A percentile compares a stretch with the other conserved stretches of the same genome.
phyloP scores from a whole-genome alignment of 1,140 invertebrate species.

The Cyphomyrmex costatus region DNA sequence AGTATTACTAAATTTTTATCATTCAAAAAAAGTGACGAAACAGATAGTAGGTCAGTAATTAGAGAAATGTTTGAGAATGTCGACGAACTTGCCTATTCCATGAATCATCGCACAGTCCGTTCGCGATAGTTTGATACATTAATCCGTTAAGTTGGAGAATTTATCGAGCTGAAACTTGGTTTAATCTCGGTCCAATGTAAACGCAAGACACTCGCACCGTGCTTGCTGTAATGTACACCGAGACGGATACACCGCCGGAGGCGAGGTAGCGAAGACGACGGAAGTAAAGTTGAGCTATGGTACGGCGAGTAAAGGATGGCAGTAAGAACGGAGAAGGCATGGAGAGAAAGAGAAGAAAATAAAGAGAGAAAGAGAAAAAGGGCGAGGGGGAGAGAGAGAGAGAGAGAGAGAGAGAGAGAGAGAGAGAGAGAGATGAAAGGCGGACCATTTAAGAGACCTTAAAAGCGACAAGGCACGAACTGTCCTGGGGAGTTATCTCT shows the following conservation, averaged over 20 bases:
- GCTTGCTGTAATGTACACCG: constrained; percentile 64
- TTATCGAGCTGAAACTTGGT: constrained; percentile 77
- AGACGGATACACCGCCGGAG: constrained; percentile 55
- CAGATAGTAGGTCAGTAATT: too few species aligned
- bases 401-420: constrained; percentile 39
- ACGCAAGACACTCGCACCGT: constrained; percentile 59
- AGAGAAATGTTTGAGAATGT: constrained; percentile 36
- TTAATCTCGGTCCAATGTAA: constrained; percentile 75
- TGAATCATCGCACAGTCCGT: constrained; percentile 63
- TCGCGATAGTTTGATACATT: constrained; percentile 76
- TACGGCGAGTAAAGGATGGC: constrained; percentile 2
- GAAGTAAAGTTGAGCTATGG: constrained; percentile 36
- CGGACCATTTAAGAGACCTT: constrained; percentile 59
- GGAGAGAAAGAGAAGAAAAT: constrained; percentile 13
- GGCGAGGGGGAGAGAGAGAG: not conserved
- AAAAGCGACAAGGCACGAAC: constrained; percentile 69
- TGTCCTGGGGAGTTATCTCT: constrained; percentile 62
- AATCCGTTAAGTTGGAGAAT: constrained; percentile 77
- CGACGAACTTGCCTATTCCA: constrained; percentile 47
- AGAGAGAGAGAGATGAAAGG: not conserved
- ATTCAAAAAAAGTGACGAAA: not conserved
- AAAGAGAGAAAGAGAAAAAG: constrained; percentile 48
- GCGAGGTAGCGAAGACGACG: constrained; percentile 46
- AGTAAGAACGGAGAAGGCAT: not conserved
- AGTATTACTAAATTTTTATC: not conserved